phyloP scores from a whole-genome alignment of 2,888 invertebrate genomes.

The Caenorhabditis sp. region DNA sequence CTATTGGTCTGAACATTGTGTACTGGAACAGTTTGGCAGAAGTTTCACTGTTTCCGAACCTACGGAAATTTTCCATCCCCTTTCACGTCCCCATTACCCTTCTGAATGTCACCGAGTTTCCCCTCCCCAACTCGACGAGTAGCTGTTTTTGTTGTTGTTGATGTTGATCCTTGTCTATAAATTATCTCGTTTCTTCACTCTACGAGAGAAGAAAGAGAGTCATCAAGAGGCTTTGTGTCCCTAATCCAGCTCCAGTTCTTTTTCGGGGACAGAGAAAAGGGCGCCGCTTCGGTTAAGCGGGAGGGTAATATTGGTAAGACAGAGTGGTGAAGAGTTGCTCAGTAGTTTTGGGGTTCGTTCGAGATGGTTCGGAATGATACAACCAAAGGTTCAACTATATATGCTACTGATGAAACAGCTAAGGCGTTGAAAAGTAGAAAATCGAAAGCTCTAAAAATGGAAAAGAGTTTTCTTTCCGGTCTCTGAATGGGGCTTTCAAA shows the following conservation, averaged over 20 bases:
- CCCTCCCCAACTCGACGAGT: conserved; percentile 1
- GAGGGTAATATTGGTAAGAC: not conserved
- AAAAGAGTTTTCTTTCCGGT: too few relatives aligned
- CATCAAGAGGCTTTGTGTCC: conserved; percentile 22
- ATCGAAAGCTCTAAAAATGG: too few relatives aligned
- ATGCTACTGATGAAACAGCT: too few relatives aligned
- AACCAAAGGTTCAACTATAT: too few relatives aligned
- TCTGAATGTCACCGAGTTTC: not conserved
- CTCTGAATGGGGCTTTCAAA: too few relatives aligned
- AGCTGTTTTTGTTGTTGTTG: conserved; percentile 26
- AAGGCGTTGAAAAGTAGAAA: too few relatives aligned
- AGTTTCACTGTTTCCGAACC: too few relatives aligned
- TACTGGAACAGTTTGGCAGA: too few relatives aligned
- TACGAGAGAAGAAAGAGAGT: conserved; percentile 22
- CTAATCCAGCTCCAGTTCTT: conserved; percentile 42
- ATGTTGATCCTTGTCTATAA: conserved; percentile 43
- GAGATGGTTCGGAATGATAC: too few relatives aligned
- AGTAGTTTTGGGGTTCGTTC: not conserved
- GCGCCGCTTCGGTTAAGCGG: conserved; percentile 5
- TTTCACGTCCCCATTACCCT: not conserved
- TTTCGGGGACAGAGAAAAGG: not conserved
- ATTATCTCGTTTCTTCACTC: conserved; percentile 41
- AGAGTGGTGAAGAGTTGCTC: not conserved
- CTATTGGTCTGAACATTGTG: too few relatives aligned
- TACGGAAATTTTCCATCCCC: too few relatives aligned